Percentiles rank a stretch among this genome's conserved stretches.
Conservation (phyloP, 2,797 vertebrate species). For the Coreius guichenoti region DNA sequence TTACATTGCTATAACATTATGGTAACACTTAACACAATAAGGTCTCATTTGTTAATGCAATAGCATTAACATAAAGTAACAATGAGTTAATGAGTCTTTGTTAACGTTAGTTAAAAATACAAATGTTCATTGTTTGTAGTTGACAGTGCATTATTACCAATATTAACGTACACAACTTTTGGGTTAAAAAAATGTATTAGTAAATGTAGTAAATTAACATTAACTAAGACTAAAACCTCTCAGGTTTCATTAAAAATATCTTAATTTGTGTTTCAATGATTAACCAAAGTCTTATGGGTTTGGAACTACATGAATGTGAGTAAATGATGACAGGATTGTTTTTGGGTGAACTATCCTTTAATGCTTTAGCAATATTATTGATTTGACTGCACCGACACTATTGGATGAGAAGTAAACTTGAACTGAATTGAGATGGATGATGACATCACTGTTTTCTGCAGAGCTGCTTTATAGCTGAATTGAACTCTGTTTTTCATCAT, state of each 20-base stretch:
- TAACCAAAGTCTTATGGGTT: background rate
- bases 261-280: too few relatives aligned
- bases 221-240: too few relatives aligned
- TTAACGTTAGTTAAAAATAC: background rate
- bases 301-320: background rate
- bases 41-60: too few relatives aligned
- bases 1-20: background rate
- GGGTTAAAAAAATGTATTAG: background rate
- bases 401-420: background rate
- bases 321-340: background rate
- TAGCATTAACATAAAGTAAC: background rate
- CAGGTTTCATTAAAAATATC: too few relatives aligned
- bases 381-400: background rate
- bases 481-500: background rate
- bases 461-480: background rate
- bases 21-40: background rate
- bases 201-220: too few relatives aligned
- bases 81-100: background rate
- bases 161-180: background rate
- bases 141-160: background rate
- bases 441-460: background rate
- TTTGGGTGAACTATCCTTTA: background rate
- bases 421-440: background rate
- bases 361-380: background rate
- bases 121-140: background rate